Conservation (phyloP, 2,888 invertebrate species). For the Platycheirus rosarum region DNA sequence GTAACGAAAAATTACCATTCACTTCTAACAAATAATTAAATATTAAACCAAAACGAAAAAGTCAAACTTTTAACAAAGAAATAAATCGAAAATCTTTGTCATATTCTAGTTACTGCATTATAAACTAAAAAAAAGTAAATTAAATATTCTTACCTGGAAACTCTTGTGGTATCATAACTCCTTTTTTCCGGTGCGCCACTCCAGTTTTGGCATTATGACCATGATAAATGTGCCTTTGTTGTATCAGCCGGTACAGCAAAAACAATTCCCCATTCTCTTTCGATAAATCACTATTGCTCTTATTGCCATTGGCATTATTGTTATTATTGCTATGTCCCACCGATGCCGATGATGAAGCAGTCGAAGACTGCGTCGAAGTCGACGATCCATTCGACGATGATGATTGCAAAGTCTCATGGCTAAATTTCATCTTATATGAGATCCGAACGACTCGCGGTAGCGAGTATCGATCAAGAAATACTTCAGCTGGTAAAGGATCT, state of each 20-base stretch:
- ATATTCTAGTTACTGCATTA: too few relatives aligned
- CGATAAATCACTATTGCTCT: conserved; percentile 65
- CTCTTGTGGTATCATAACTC: conserved; percentile 82
- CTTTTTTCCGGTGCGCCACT: conserved; percentile 81
- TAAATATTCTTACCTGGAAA: conserved; percentile 81
- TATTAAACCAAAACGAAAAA: too few relatives aligned
- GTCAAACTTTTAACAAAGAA: too few relatives aligned
- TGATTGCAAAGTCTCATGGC: conserved; percentile 81
- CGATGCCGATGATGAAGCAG: conserved; percentile 59
- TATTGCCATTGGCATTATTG: conserved; percentile 66
- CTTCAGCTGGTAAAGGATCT: conserved; percentile 81
- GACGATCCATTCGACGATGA: conserved; percentile 82
- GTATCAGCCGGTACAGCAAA: conserved; percentile 81
- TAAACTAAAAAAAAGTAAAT: too few relatives aligned
- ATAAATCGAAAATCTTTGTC: too few relatives aligned
- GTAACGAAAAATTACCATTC: too few relatives aligned
- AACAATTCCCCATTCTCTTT: conserved; percentile 79
- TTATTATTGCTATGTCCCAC: conserved; percentile 67
- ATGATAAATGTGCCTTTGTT: conserved; percentile 81
- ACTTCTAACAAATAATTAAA: too few relatives aligned
- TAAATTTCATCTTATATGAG: conserved; percentile 79
- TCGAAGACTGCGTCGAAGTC: conserved; percentile 79
- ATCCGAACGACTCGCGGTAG: conserved; percentile 81
- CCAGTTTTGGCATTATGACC: conserved; percentile 81
- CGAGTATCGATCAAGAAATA: conserved; percentile 81